phyloP scores from a whole-genome alignment of 2,113 vertebrate genomes.

The Pangasianodon gigas region DNA sequence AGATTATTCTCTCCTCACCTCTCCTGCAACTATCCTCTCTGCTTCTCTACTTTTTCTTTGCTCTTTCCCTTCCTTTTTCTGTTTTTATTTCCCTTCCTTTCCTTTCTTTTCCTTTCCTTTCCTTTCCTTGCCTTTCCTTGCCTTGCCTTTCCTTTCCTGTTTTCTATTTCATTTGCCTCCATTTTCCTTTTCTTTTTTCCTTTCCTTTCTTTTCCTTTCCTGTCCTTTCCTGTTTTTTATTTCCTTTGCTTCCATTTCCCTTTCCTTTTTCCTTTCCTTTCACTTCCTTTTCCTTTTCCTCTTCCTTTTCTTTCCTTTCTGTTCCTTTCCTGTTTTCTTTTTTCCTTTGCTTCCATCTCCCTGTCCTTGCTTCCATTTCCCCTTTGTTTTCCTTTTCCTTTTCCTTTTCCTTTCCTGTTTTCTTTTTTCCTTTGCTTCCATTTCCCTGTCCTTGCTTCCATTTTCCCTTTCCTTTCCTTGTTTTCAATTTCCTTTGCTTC shows the following conservation, averaged over 20 bases:
- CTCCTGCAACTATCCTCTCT: constrained; percentile 18
- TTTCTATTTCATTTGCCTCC: not conserved
- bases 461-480: not conserved
- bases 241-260: not conserved
- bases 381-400: not conserved
- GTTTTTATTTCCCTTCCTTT: not conserved
- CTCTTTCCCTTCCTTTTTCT: not conserved
- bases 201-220: not conserved
- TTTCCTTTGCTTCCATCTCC: not conserved
- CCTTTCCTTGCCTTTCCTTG: not conserved
- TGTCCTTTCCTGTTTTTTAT: not conserved
- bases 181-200: not conserved
- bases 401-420: not conserved
- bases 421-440: not conserved
- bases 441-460: not conserved
- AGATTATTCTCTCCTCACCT: constrained; percentile 32
- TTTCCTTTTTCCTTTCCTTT: not conserved
- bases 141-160: not conserved
- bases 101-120: not conserved
- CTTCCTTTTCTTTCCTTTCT: not conserved
- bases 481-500: not conserved
- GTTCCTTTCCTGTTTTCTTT: not conserved
- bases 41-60: not conserved
- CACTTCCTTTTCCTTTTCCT: not conserved
- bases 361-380: not conserved